phyloP scores from a whole-genome alignment of 2,797 vertebrate genomes.

The Neoniphon sammara region DNA sequence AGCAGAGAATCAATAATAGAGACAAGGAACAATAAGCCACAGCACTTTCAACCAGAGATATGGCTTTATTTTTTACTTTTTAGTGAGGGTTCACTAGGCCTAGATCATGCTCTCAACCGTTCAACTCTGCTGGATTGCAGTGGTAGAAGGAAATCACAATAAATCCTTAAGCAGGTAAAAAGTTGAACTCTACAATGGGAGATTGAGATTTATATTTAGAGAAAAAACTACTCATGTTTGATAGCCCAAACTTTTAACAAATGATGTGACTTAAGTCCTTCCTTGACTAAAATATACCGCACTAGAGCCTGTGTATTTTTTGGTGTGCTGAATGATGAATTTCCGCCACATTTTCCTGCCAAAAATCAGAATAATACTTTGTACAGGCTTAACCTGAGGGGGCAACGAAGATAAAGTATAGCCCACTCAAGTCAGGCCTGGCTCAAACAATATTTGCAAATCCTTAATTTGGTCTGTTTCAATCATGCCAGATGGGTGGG shows the following conservation, averaged over 20 bases:
- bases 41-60: neutral
- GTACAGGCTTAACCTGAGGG: neutral
- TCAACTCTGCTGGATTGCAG: too few relatives aligned
- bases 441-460: neutral
- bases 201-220: neutral
- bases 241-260: too few relatives aligned
- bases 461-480: neutral
- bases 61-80: slow-evolving; percentile 4
- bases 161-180: neutral
- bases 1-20: neutral
- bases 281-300: too few relatives aligned
- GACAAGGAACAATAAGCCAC: slow-evolving; percentile 19
- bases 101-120: neutral
- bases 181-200: neutral
- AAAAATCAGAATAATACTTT: neutral
- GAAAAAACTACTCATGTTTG: too few relatives aligned
- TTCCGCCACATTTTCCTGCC: too few relatives aligned
- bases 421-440: neutral
- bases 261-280: too few relatives aligned
- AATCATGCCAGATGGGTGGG: neutral
- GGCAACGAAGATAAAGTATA: neutral
- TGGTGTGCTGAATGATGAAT: too few relatives aligned
- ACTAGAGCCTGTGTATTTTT: too few relatives aligned
- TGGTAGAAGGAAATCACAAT: neutral
- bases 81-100: too few relatives aligned